phyloP scores from a whole-genome alignment of 2,888 invertebrate genomes.

The Apodemia hepburni region DNA sequence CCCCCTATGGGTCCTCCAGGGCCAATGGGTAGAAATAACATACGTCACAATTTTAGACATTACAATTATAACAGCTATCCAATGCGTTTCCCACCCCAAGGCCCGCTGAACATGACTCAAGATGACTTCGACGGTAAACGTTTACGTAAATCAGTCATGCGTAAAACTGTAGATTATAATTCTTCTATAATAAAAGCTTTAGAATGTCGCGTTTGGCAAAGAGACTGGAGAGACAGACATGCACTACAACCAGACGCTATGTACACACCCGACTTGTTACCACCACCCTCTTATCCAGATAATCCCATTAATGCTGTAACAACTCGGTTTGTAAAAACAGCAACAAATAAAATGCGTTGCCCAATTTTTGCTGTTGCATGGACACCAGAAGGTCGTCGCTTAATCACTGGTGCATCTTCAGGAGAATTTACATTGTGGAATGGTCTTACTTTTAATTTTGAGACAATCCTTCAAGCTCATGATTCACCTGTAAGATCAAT shows the following conservation, averaged over 20 bases:
- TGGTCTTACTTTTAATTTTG: slow-evolving; percentile 99
- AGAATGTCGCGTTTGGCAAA: slow-evolving; percentile 97
- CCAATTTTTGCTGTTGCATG: slow-evolving; percentile 99
- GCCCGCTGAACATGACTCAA: slow-evolving; percentile 86
- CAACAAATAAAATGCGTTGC: slow-evolving; percentile 99
- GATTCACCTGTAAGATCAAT: slow-evolving; percentile 99
- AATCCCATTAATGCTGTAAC: slow-evolving; percentile 98
- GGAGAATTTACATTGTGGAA: slow-evolving; percentile 99
- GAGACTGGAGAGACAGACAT: slow-evolving; percentile 93
- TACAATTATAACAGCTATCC: slow-evolving; percentile 67
- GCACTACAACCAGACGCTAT: slow-evolving; percentile 97
- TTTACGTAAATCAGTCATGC: slow-evolving; percentile 96
- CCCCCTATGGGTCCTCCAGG: slow-evolving; percentile 47
- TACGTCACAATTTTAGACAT: slow-evolving; percentile 72
- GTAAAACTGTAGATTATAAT: slow-evolving; percentile 99
- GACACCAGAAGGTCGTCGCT: slow-evolving; percentile 98
- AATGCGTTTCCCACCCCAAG: slow-evolving; percentile 74
- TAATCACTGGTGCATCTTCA: slow-evolving; percentile 99
- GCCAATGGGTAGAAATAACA: slow-evolving; percentile 53
- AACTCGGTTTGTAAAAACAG: slow-evolving; percentile 97
- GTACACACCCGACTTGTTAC: slow-evolving; percentile 95
- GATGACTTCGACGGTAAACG: slow-evolving; percentile 98
- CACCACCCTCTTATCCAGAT: slow-evolving; percentile 96
- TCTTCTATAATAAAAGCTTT: slow-evolving; percentile 95
- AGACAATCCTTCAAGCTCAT: slow-evolving; percentile 99